Conservation (phyloP, 2,797 vertebrate species). For the Hemitrygon akajei region DNA sequence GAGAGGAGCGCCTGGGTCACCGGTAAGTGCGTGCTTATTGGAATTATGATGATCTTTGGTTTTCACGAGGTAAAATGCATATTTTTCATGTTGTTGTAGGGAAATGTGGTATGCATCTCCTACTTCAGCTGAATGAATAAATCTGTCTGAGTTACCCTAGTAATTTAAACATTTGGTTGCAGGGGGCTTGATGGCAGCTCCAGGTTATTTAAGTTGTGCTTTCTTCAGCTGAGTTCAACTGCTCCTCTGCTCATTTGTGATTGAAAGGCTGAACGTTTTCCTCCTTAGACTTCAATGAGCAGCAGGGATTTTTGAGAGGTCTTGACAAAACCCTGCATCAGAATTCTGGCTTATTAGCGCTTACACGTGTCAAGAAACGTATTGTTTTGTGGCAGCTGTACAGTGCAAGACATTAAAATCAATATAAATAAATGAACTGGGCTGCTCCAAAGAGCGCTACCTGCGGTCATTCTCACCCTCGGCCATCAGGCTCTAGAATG, state of each 20-base stretch:
- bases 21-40: constrained; percentile 54
- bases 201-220: background rate
- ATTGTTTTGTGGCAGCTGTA: too few relatives aligned
- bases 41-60: too few relatives aligned
- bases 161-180: background rate
- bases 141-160: background rate
- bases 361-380: too few relatives aligned
- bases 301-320: background rate
- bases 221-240: background rate
- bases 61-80: background rate
- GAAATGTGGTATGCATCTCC: background rate
- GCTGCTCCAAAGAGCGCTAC: too few relatives aligned
- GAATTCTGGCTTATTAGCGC: too few relatives aligned
- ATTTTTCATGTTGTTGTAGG: background rate
- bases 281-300: background rate
- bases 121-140: background rate
- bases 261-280: background rate
- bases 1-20: constrained; percentile 62
- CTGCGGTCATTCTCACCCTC: too few relatives aligned
- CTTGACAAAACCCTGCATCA: background rate
- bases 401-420: too few relatives aligned
- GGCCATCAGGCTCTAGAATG: too few relatives aligned
- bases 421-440: too few relatives aligned
- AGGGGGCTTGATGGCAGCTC: background rate
- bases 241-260: background rate